Conservation (phyloP, 2,113 vertebrate species). For the Hyperopisus bebe region DNA sequence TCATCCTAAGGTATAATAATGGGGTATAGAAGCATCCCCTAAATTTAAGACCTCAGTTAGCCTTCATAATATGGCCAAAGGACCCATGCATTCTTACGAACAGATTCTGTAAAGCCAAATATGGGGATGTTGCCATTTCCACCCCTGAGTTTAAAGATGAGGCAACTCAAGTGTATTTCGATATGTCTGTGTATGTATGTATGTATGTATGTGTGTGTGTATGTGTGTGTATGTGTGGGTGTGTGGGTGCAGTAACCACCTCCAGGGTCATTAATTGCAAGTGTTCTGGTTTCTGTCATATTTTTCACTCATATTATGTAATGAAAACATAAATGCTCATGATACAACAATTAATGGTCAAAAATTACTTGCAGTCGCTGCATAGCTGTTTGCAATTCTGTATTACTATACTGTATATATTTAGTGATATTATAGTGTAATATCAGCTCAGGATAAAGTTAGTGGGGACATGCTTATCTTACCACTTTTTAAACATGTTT, state of each 20-base stretch:
- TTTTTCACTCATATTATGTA: not conserved
- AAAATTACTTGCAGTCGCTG: not conserved
- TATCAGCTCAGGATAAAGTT: not conserved
- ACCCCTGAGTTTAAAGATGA: not conserved
- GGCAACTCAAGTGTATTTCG: not conserved
- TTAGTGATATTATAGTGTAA: not conserved
- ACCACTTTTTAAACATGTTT: not conserved
- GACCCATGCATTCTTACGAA: not conserved
- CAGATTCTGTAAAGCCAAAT: not conserved
- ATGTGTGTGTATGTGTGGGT: not conserved
- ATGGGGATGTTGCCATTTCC: not conserved
- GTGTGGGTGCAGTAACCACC: not conserved
- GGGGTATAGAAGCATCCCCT: not conserved
- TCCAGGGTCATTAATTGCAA: not conserved
- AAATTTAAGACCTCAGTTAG: not conserved
- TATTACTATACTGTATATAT: not conserved
- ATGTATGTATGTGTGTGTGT: not conserved
- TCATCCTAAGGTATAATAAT: not conserved
- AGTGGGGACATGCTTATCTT: not conserved
- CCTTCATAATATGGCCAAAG: not conserved
- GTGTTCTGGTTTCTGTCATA: not conserved
- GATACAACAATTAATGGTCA: not conserved
- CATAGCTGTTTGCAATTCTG: not conserved
- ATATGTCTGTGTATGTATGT: not conserved
- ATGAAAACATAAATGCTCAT: not conserved